These are phyloP conservation scores for Mantis religiosa DNA, from an alignment of 2,888 invertebrate genomes.

Conservation along the genomic window DNA sequence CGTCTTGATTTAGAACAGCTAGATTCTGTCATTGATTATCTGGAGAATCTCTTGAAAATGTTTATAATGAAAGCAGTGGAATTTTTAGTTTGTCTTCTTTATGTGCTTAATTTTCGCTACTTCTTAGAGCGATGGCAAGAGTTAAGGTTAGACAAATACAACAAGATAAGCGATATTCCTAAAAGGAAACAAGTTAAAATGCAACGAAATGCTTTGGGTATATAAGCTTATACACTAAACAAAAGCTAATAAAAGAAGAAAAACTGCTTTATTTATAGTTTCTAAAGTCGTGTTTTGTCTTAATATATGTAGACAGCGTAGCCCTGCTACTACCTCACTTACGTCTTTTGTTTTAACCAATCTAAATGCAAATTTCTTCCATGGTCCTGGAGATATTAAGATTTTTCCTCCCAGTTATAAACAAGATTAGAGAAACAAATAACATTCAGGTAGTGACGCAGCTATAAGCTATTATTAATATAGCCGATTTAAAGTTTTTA, in stretches of 20 bases:
- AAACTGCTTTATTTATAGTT: not conserved
- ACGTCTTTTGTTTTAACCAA: not conserved
- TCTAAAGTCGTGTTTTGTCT: not conserved
- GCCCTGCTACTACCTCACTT: not conserved
- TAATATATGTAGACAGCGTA: not conserved
- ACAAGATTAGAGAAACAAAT: not conserved
- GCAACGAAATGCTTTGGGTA: not conserved
- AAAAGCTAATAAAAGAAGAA: not conserved
- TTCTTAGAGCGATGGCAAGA: not conserved
- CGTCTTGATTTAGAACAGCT: no score
- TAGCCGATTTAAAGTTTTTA: not conserved
- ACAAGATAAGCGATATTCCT: no score
- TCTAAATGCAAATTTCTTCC: slow-evolving; percentile 12
- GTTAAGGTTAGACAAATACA: no score
- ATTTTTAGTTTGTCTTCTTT: no score
- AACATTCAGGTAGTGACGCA: not conserved
- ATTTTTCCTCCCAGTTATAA: not conserved
- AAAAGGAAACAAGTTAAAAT: not conserved
- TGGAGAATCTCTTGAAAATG: no score
- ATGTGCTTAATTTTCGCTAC: no score
- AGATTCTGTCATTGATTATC: no score
- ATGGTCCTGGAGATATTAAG: slow-evolving; percentile 14
- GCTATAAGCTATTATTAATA: not conserved
- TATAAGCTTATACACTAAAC: not conserved
- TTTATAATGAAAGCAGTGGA: no score